Conservation (phyloP, 2,888 invertebrate genomes). For the Alviniconcha strummeri region DNA sequence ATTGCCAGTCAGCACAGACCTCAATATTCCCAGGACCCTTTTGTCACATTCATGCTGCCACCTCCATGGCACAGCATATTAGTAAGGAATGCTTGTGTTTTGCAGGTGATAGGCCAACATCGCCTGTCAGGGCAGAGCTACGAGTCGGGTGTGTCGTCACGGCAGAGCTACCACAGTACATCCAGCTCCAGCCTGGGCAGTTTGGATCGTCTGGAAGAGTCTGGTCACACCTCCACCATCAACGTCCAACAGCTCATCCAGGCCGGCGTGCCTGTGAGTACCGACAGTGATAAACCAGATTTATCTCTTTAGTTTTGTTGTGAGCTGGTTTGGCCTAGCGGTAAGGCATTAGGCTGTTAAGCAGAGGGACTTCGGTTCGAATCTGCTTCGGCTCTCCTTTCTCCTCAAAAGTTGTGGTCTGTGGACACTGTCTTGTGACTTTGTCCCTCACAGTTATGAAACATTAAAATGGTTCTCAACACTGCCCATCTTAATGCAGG, state of each 20-base stretch:
- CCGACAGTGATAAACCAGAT: no score
- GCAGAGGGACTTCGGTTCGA: not conserved
- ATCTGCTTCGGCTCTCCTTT: no score
- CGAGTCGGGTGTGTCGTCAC: slow-evolving; percentile 73
- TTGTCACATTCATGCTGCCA: no score
- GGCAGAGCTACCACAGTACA: slow-evolving; percentile 74
- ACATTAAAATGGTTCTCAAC: no score
- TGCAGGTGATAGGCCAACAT: slow-evolving; percentile 53
- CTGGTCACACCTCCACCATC: slow-evolving; percentile 69
- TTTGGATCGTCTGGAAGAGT: slow-evolving; percentile 81
- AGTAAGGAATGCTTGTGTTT: no score
- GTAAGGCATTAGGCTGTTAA: not conserved
- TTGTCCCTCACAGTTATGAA: no score
- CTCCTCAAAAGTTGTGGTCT: no score
- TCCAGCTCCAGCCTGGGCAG: slow-evolving; percentile 74
- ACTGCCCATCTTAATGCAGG: no score
- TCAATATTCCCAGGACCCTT: no score
- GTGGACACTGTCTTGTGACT: no score
- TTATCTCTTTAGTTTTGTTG: not conserved
- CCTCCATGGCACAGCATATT: no score
- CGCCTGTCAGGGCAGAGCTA: slow-evolving; percentile 74
- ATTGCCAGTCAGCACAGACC: no score
- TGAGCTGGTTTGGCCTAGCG: not conserved
- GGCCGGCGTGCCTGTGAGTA: slow-evolving; percentile 69
- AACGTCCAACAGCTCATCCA: slow-evolving; percentile 72